Base-by-base conservation (phyloP, 2,888 invertebrate species). In the Drosophila seclusa region DNA sequence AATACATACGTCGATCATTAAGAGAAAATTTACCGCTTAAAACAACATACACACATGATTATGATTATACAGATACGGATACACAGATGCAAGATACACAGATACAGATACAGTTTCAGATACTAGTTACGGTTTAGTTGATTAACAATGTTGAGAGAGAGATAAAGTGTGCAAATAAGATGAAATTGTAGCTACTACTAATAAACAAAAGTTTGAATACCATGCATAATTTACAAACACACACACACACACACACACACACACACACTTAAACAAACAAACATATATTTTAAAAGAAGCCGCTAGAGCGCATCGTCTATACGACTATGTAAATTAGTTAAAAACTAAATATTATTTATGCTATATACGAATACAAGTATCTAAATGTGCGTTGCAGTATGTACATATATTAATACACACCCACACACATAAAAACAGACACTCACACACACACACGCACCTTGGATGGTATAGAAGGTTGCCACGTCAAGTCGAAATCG, bases 241-340 rank as follows among this genome's bases (percentile, higher is more conserved):
- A 62, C 45, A 63, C 27, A 80, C 59, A 55, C 42, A 63, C 49
- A 57, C 36, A 64, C 34, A 57, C 42, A 57, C 36, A 61, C 59
- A 52, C 49, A 62, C 54, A 61, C 32, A 50, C 32, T 64, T 54
- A 54, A 36, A 71, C 45, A 59, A 49, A 67, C 42, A 68, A 54
- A 64, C 48, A 61, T 64, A 78, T 70, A 86, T 65, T 65, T 66
- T 63, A 68, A 77, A 70, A 67, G 67, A 78, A 87, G 88, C 78
- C 87, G 85, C 83, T 87, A 80, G 85, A 89, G 87, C 89, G 87
- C 88, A 86, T 87, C 74, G 85, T 86, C 84, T 81, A 78, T 70
- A 86, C 80, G 88, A 85, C 77, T 82, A 82, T 91, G 91, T 91
- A 91, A 82, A 91, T 86, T 91, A 91, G 89, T 89, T 90, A 90